Base-by-base conservation (phyloP, 2,888 invertebrate genomes). In the Torymus texanus region DNA sequence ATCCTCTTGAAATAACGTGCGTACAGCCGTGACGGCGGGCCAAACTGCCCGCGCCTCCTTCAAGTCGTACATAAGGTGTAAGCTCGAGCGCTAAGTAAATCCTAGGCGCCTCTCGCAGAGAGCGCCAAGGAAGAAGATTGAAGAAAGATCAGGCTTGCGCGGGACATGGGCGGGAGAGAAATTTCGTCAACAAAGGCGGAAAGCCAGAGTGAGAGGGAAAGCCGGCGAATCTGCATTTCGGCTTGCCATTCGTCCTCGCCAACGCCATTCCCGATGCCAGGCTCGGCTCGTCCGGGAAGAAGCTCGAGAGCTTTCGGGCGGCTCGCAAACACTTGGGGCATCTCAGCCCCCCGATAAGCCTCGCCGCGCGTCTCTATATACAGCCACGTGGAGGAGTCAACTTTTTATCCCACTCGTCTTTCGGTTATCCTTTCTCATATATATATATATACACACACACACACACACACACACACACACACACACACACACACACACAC, bases 201-300 rank as follows among this genome's bases (percentile, higher is more conserved):
- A 41, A 41, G 41, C 75, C n/a, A 24, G 59, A 66, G 76, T 80
- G 83, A 82, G 84, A 82, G 83, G 83, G 78, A 75, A 79, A 79
- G 79, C 81, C 87, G 85, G 84, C 85, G 87, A 91, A 91, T 91
- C 91, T 91, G 90, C 90, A 91, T 91, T 91, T 91, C 88, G 89
- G 88, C 85, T 89, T 90, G 87, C 88, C 86, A 88, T 87, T 84
- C 85, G 85, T 85, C 81, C 81, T 81, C 79, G 74, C 74, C 80
- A 55, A 41, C 50, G 73, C 74, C 80, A 81, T 81, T 79, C 83
- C 84, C 82, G 72, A 62, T 41, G 29, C 11, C 16, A 63, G 63
- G 21, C 83, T 81, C 83, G 83, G 13, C 51, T 8, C 16, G 16
- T 75, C 51, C 81, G 82, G 82, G 82, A 83, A 83, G 85, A 83